A percentile compares a stretch with the other conserved stretches of the same genome.
Evolutionary conservation across 2,888 invertebrate species (phyloP).

Genomic region (Caenorhabditis macrosperma): DNA sequence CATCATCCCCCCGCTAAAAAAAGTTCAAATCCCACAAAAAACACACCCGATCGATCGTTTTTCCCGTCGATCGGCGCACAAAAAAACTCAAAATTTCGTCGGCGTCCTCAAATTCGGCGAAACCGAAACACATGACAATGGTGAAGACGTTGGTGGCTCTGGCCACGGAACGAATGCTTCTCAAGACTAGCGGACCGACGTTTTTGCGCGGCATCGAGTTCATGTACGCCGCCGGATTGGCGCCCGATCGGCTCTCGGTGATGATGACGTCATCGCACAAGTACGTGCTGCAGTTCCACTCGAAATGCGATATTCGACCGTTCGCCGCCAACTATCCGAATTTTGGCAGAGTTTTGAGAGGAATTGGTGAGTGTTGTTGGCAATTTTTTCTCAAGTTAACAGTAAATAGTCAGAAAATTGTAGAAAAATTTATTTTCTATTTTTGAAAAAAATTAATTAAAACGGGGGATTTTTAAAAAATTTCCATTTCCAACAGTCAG

Average conservation of each 20-base stretch:
- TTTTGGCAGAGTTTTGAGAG: conserved; percentile 64
- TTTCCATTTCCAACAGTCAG: too few relatives aligned
- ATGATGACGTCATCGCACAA: conserved; percentile 70
- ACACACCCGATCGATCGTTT: background rate
- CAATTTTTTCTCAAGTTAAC: too few relatives aligned
- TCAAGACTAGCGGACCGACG: conserved; percentile 69
- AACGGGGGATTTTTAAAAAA: too few relatives aligned
- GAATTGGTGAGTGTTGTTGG: conserved; percentile 44
- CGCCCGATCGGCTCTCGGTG: conserved; percentile 65
- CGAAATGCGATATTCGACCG: conserved; percentile 72
- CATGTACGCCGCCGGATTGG: conserved; percentile 69
- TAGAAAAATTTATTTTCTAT: too few relatives aligned
- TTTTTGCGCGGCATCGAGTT: conserved; percentile 68
- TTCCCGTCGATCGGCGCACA: background rate
- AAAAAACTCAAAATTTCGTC: background rate
- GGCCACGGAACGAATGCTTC: conserved; percentile 71
- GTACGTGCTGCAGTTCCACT: conserved; percentile 71
- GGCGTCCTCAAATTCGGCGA: background rate
- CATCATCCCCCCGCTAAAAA: background rate
- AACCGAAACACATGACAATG: conserved; percentile 57
- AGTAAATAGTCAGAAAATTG: too few relatives aligned
- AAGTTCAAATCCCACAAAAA: background rate
- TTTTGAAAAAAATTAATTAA: too few relatives aligned
- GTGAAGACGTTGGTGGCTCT: conserved; percentile 71
- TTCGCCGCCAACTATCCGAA: conserved; percentile 69